Evolutionary conservation across 2,888 invertebrate genomes (phyloP), one percentile per base, ranked within the genome.

Genomic region (Trachelus iudaicus): DNA sequence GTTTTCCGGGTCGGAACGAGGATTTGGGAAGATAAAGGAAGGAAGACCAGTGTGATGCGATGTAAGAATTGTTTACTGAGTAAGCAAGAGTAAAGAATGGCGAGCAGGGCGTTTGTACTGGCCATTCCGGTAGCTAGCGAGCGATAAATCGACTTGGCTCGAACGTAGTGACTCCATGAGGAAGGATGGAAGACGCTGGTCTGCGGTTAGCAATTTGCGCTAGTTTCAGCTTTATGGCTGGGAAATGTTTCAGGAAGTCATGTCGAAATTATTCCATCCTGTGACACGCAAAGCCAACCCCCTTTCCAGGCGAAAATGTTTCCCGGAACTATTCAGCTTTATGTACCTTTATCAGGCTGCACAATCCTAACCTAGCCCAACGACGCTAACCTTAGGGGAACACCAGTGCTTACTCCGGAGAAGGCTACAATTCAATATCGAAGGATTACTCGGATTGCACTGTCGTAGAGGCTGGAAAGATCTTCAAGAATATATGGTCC

Each of bases 241-340:
- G 56, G 71, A 71, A 71, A 71, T 34, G 71, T 71, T 71, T 71
- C 71, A 71, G 71, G 71, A 71, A 71, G 33, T 33, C 71, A 34
- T 31, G 15, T 34, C 71, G 31, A 71, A 71, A 71, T 31, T 71
- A 71, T 71, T 31, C 33, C 31, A 31, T 6, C 56, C 56, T 23
- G 56, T 23, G 56, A 56, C 56, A 56, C 56, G 56, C 56, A 56
- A 3, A 56, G 56, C 9, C 2, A 56, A 23, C 23, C 56, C 23
- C 1, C 23, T 56, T 56, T 56, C 56, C 6, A 23, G 56, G 23
- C 23, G 23, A 56, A 56, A 56, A 23, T 23, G 23, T 2, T 56
- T 56, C 56, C 1, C 23, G 56, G 56, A 23, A 56, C 56, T 56
- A 56, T 23, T 56, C 56, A 23, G 9, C 23, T 56, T 56, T 40